Conservation (phyloP, 2,888 invertebrate genomes). For the Xylocampa areola region DNA sequence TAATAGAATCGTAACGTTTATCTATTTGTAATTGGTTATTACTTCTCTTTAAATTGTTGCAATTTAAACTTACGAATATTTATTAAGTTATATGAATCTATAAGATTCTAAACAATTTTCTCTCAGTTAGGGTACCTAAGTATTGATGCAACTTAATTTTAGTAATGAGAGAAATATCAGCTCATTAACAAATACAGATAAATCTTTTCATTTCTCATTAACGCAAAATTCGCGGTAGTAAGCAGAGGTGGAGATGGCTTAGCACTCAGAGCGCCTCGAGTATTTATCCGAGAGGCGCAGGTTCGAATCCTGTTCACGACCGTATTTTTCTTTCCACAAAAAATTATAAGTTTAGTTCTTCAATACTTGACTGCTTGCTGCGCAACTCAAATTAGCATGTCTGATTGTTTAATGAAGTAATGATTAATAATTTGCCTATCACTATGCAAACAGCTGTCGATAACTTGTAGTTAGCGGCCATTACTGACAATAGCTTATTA, state of each 20-base stretch:
- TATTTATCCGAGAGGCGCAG: too few species aligned
- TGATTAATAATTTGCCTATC: conserved; percentile 58
- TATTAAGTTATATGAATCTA: neutral
- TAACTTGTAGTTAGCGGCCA: conserved; percentile 60
- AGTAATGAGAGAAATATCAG: too few species aligned
- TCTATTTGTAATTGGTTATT: conserved; percentile 19
- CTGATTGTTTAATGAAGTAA: conserved; percentile 60
- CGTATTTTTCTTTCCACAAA: too few species aligned
- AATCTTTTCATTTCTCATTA: too few species aligned
- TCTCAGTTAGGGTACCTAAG: too few species aligned
- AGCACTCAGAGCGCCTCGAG: too few species aligned
- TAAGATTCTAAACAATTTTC: too few species aligned
- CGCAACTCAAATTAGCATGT: conserved; percentile 42
- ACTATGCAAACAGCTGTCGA: conserved; percentile 58
- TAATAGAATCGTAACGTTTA: conserved; percentile 41
- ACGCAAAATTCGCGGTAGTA: too few species aligned
- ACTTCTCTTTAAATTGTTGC: neutral
- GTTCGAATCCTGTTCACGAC: too few species aligned
- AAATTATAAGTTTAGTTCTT: neutral
- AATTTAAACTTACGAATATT: neutral
- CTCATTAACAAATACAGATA: too few species aligned
- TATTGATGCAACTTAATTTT: too few species aligned
- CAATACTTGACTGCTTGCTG: conserved; percentile 25
- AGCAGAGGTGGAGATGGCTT: too few species aligned
- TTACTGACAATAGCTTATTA: conserved; percentile 39